Conservation (phyloP, 2,113 vertebrate genomes). For the Mionectes macconnelli region DNA sequence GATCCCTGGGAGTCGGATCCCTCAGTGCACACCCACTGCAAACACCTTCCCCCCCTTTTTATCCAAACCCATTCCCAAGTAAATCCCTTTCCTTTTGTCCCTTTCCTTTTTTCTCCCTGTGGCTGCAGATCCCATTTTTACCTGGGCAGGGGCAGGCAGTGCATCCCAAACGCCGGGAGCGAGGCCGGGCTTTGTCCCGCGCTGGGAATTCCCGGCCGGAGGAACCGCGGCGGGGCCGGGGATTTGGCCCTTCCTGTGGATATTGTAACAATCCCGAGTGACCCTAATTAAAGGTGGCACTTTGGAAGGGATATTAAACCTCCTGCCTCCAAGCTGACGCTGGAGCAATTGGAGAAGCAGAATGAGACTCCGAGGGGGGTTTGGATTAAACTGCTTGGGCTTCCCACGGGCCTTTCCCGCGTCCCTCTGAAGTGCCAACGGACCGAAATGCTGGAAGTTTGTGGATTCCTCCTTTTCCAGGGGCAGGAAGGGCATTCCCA, state of each 20-base stretch:
- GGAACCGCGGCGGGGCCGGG: neutral
- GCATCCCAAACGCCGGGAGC: neutral
- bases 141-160: neutral
- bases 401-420: neutral
- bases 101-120: neutral
- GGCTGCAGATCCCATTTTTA: neutral
- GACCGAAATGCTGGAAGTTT: neutral
- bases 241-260: neutral
- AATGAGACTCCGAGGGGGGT: neutral
- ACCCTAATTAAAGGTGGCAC: neutral
- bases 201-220: neutral
- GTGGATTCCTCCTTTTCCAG: neutral
- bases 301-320: conserved; percentile 25
- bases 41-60: neutral
- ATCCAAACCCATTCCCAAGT: neutral
- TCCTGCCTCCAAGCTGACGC: neutral
- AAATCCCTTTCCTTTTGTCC: neutral
- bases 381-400: neutral
- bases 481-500: neutral
- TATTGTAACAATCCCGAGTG: neutral
- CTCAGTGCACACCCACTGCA: neutral
- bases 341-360: neutral
- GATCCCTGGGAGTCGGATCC: neutral
- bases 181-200: neutral
- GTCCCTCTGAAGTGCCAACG: neutral